phyloP scores from a whole-genome alignment of 2,888 invertebrate species.

The Clanis bilineata region DNA sequence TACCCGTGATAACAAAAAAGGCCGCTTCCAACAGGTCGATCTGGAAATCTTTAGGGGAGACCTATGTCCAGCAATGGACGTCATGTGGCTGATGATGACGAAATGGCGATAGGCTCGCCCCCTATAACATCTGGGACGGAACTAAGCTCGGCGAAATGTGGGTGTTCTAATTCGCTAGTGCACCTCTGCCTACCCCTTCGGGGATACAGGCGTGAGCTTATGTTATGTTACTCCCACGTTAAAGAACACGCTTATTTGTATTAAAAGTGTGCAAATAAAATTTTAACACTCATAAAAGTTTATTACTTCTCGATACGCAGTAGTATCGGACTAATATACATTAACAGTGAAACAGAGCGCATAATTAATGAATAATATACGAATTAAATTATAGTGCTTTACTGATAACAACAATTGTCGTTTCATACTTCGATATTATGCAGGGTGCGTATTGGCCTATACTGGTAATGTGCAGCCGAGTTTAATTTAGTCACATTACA shows the following conservation, averaged over 20 bases:
- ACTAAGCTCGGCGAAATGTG: no score
- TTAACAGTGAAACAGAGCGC: slow-evolving; percentile 33
- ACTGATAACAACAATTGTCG: slow-evolving; percentile 4
- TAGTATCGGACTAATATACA: slow-evolving; percentile 32
- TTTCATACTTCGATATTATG: not conserved
- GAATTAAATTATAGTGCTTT: slow-evolving; percentile 26
- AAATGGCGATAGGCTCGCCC: no score
- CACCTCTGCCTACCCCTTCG: no score
- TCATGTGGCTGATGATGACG: no score
- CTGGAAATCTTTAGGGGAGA: no score
- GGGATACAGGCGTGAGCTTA: no score
- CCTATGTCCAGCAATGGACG: no score
- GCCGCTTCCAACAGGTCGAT: no score
- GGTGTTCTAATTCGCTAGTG: no score
- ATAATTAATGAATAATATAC: slow-evolving; percentile 30
- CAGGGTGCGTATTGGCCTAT: not conserved
- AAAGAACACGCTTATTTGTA: not conserved
- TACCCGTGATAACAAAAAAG: no score
- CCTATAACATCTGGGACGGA: no score
- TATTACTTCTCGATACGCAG: slow-evolving; percentile 57
- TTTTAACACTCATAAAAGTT: slow-evolving; percentile 60
- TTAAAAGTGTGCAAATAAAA: slow-evolving; percentile 44
- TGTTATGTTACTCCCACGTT: not conserved
- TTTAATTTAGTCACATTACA: not conserved
- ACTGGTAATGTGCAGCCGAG: not conserved